phyloP scores from a whole-genome alignment of 2,888 invertebrate genomes.

The Rhodophaea formosa region DNA sequence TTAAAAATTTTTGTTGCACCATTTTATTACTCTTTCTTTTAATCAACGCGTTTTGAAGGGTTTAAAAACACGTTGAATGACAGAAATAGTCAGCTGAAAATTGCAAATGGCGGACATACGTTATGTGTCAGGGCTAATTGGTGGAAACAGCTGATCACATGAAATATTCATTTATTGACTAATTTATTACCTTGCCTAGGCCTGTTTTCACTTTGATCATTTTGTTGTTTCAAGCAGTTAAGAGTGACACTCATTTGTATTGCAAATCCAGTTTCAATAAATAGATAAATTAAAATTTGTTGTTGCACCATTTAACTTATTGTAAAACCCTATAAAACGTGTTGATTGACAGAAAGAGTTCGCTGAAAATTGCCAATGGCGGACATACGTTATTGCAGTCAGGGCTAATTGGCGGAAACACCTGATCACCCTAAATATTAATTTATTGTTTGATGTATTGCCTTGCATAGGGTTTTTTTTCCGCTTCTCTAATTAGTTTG shows the following conservation, averaged over 20 bases:
- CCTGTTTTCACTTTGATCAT: no score
- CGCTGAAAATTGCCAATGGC: background rate
- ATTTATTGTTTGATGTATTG: background rate
- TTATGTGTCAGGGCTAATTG: background rate
- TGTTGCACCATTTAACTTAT: no score
- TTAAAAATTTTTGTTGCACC: no score
- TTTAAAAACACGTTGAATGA: background rate
- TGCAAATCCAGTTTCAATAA: no score
- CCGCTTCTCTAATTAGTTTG: no score
- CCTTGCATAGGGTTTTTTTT: background rate
- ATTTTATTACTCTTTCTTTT: no score
- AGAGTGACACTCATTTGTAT: no score
- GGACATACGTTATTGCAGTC: background rate
- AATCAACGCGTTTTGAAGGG: no score
- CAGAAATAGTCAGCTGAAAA: background rate
- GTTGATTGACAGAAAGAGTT: background rate
- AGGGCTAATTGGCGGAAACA: background rate
- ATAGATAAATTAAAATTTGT: no score
- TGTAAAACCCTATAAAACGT: background rate
- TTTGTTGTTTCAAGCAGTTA: no score
- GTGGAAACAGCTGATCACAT: slow-evolving; percentile 6
- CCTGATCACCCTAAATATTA: slow-evolving; percentile 1
- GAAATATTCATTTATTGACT: background rate
- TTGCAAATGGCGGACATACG: background rate
- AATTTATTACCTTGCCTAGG: background rate